Evolutionary conservation across 2,113 vertebrate genomes (phyloP).

Genomic region (Ivindomyrus marchei): DNA sequence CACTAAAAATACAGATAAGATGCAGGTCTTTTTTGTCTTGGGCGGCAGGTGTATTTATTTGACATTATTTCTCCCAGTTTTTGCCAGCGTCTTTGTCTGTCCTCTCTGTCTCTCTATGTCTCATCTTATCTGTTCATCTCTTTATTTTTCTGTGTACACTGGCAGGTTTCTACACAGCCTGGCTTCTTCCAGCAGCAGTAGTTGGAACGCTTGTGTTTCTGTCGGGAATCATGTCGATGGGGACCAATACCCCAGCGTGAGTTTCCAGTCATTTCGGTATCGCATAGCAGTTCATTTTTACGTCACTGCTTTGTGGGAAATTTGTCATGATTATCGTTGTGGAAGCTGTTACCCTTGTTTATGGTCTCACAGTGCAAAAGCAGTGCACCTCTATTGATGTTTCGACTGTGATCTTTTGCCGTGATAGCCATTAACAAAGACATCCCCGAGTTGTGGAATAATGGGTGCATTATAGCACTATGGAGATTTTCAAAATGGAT

Average conservation of each 20-base stretch:
- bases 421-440: constrained; percentile 22
- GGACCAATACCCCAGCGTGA: constrained; percentile 63
- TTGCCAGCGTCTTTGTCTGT: neutral
- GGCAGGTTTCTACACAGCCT: constrained; percentile 70
- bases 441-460: neutral
- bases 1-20: neutral
- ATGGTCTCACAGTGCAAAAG: neutral
- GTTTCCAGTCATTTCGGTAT: constrained; percentile 27
- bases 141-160: neutral
- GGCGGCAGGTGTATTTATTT: neutral
- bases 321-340: neutral
- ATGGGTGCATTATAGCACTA: neutral
- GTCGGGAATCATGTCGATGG: constrained; percentile 60
- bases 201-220: constrained; percentile 67
- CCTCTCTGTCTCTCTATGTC: constrained; percentile 17
- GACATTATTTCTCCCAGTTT: neutral
- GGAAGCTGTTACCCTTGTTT: neutral
- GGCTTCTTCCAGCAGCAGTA: constrained; percentile 66
- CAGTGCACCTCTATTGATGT: neutral
- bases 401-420: constrained; percentile 25
- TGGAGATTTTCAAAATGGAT: neutral
- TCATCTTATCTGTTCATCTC: neutral
- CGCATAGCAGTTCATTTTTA: neutral
- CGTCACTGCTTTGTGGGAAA: neutral
- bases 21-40: neutral